Percentiles rank a stretch among this genome's conserved stretches.
These are phyloP conservation scores for Leptobrachium leishanense DNA, from an alignment of 2,113 vertebrate species.

Conservation along the genomic window DNA sequence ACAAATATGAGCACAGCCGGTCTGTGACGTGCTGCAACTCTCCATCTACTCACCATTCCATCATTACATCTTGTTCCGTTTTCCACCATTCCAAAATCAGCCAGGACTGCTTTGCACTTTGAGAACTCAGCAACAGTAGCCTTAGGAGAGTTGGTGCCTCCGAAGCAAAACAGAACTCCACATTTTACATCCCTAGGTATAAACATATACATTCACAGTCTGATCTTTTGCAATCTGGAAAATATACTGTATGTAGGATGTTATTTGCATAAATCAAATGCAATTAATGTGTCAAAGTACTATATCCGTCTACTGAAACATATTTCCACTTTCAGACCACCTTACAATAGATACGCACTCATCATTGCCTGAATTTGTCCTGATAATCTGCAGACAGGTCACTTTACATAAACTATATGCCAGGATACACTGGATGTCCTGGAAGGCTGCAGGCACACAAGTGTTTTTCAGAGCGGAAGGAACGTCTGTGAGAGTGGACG, in stretches of 20 bases:
- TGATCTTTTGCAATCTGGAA: too few relatives aligned
- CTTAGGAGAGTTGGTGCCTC: not conserved
- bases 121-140: not conserved
- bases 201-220: not conserved
- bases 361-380: not conserved
- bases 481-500: too few relatives aligned
- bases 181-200: conserved; percentile 10
- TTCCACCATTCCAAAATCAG: not conserved
- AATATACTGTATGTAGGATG: too few relatives aligned
- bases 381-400: not conserved
- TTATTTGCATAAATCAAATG: too few relatives aligned
- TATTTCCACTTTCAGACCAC: not conserved
- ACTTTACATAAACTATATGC: not conserved
- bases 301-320: too few relatives aligned
- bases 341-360: not conserved
- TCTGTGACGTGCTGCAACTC: too few relatives aligned
- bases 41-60: conserved; percentile 2
- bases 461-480: too few relatives aligned
- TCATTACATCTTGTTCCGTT: conserved; percentile 12
- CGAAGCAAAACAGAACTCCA: conserved; percentile 9
- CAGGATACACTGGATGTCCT: not conserved
- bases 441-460: too few relatives aligned
- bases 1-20: too few relatives aligned
- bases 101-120: not conserved
- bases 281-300: too few relatives aligned